Evolutionary conservation across 2,113 vertebrate genomes (phyloP), one percentile per base, ranked within the genome.

Genomic region (Ariopsis seemanni): DNA sequence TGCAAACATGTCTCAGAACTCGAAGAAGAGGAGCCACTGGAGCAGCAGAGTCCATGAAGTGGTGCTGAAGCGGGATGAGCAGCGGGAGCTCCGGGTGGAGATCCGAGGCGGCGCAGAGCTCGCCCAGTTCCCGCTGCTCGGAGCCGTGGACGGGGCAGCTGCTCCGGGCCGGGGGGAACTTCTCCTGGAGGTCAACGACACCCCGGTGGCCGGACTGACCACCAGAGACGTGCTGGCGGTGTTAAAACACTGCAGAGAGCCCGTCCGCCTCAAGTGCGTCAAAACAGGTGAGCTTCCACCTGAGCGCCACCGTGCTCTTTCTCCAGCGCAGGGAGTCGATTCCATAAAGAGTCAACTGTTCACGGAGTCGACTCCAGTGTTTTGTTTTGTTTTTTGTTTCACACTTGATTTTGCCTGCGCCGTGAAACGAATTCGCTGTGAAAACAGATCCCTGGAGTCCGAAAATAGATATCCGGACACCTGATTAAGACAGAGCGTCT

Each of bases 1-100:
- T 85, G 27, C 93, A 95, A 95, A 96, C 95, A 99, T 99, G 98
- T 98, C 97, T 96, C 97, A 97, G 94, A 97, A 94, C 94, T 94
- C 96, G 95, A 98, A 97, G 95, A 98, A 96, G 96, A 98, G 97
- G 94, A 97, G 95, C 95, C 98, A 99, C 96, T 99, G 98, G 98
- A 99, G 96, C 85, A 97, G 96, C 96, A 96, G 96, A 95, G 98
- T 99, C 95, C 97, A 97, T 42, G 97, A 99, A 94, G 96, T 96
- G 90, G 96, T 97, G 92, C 93, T 99, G 69, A 94, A 94, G 92
- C 95, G 97, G 95, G 95, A 94, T 92, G 91, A 93, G 92, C 96
- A 96, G 92, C 96, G 97, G 87, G 96, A 96, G 92, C 95, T 97
- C 90, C 96, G 96, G 92, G 97, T 97, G 93, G 96, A 97, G 92